phyloP scores from a whole-genome alignment of 2,113 vertebrate species.

The Chaenogobius annularis region DNA sequence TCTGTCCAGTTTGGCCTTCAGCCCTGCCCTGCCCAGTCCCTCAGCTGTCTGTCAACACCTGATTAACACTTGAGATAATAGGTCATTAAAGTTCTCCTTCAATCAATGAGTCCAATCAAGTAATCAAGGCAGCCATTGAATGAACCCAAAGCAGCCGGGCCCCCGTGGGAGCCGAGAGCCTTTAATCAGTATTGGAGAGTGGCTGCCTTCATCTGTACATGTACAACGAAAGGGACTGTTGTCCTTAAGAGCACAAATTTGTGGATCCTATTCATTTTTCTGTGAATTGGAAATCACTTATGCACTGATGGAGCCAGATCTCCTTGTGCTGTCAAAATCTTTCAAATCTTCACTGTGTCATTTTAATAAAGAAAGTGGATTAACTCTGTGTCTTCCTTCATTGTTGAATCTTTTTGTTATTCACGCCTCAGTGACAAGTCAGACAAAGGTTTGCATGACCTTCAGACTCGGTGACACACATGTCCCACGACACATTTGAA shows the following conservation, averaged over 20 bases:
- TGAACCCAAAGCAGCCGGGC: constrained; percentile 58
- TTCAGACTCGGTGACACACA: constrained; percentile 12
- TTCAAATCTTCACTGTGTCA: constrained; percentile 17
- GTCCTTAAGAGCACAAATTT: constrained; percentile 15
- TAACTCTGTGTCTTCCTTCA: background rate
- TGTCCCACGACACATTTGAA: constrained; percentile 8
- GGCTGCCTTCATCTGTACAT: constrained; percentile 50
- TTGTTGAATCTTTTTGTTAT: constrained; percentile 2
- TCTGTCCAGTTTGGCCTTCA: constrained; percentile 41
- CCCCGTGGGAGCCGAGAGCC: constrained; percentile 51
- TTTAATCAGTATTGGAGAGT: constrained; percentile 63
- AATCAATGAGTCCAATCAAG: constrained; percentile 73
- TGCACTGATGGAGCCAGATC: constrained; percentile 1
- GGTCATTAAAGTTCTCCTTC: constrained; percentile 76
- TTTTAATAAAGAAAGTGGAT: constrained; percentile 29
- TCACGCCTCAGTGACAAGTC: constrained; percentile 7
- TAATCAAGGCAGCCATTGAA: constrained; percentile 72
- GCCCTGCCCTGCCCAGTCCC: constrained; percentile 45
- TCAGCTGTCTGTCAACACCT: constrained; percentile 69
- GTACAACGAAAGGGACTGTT: constrained; percentile 37
- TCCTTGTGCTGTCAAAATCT: constrained; percentile 13
- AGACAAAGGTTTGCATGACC: constrained; percentile 29
- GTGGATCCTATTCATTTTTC: constrained; percentile 10
- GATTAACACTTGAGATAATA: constrained; percentile 78
- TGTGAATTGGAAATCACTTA: constrained; percentile 19